These are phyloP conservation scores for Aldabrachelys gigantea DNA, from an alignment of 2,113 vertebrate genomes.

Conservation along the genomic window DNA sequence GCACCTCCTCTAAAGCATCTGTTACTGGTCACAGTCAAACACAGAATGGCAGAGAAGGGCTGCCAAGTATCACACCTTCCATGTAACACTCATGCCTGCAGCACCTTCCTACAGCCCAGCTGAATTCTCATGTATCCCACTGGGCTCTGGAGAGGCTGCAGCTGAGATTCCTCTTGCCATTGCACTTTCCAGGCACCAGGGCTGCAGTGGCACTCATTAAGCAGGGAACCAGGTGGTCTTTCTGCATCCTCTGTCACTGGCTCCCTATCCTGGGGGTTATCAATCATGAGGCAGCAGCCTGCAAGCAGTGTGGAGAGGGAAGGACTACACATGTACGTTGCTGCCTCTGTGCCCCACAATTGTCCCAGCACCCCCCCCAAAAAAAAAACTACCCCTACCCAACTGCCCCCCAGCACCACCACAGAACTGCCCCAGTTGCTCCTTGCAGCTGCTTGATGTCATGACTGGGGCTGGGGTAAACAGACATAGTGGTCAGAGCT, in stretches of 20 bases:
- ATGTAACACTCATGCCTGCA: background rate
- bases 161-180: background rate
- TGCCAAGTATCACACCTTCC: background rate
- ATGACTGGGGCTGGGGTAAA: too few relatives aligned
- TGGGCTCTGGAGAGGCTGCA: background rate
- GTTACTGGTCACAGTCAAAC: background rate
- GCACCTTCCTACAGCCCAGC: background rate
- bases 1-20: background rate
- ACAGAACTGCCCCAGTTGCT: background rate
- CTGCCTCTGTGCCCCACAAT: background rate
- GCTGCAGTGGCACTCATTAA: background rate
- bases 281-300: background rate
- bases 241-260: background rate
- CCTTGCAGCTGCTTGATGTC: background rate
- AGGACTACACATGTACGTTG: background rate
- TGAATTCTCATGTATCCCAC: background rate
- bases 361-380: background rate
- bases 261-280: background rate
- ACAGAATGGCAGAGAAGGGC: background rate
- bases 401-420: background rate
- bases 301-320: background rate
- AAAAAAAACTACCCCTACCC: background rate
- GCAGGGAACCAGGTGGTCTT: background rate
- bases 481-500: background rate
- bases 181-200: background rate